Evolutionary conservation across 2,888 invertebrate species (phyloP).

Genomic region (Liopterus haemorrhoidalis): DNA sequence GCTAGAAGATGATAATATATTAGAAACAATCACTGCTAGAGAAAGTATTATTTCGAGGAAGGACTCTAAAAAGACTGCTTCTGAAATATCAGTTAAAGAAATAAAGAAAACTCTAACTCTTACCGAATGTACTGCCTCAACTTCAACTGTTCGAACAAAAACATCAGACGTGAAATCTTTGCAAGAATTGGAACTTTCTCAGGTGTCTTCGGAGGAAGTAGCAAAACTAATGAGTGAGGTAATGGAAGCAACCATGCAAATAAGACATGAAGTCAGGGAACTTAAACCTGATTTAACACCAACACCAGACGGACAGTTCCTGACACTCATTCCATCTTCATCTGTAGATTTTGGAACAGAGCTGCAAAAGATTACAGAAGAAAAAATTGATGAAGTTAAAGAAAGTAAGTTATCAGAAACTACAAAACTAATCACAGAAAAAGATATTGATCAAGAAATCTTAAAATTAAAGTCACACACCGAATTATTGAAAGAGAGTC

Average conservation of each 20-base stretch:
- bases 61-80: slow-evolving; percentile 3
- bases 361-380: slow-evolving; percentile 33
- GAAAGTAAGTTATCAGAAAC: background rate
- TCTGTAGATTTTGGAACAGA: slow-evolving; percentile 34
- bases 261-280: slow-evolving; percentile 48
- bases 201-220: slow-evolving; percentile 35
- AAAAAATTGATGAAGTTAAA: slow-evolving; percentile 11
- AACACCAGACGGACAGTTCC: slow-evolving; percentile 46
- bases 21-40: slow-evolving; percentile 3
- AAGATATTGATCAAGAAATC: no score
- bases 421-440: no score
- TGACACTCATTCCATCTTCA: slow-evolving; percentile 38
- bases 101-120: slow-evolving; percentile 8
- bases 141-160: slow-evolving; percentile 13
- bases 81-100: slow-evolving; percentile 10
- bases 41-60: slow-evolving; percentile 8
- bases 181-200: slow-evolving; percentile 16
- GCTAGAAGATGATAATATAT: slow-evolving; percentile 16
- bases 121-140: slow-evolving; percentile 24
- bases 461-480: no score
- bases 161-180: slow-evolving; percentile 13
- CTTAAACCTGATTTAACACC: slow-evolving; percentile 50
- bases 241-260: slow-evolving; percentile 47
- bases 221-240: slow-evolving; percentile 47
- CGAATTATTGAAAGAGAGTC: no score